Evolutionary conservation across 2,797 vertebrate genomes (phyloP), one percentile per base, ranked within the genome.

Genomic region (Poliocrania exsul): DNA sequence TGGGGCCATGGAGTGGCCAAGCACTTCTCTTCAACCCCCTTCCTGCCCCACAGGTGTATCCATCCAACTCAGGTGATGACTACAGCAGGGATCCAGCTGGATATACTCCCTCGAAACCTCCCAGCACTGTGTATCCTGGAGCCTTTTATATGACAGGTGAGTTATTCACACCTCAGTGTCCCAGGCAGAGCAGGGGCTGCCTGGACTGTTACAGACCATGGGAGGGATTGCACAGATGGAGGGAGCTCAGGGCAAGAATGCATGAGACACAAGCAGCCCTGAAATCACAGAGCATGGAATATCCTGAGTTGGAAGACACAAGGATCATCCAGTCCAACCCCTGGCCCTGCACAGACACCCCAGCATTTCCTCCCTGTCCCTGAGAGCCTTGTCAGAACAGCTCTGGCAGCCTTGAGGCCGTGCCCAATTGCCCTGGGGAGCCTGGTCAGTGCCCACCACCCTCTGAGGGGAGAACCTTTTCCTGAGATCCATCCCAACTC

Each of bases 111-210:
- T 97, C 98, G 1, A 99, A 99, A 97, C 97, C 99, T 72, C 93
- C 98, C 42, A 97, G 98, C 94, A 98, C 98, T 12, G 97, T 99
- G 84, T 99, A 99, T 96, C 99, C 99, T 1, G 98, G 98, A 83
- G 98, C 99, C 79, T 99, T 99, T 97, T 99, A 99, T 94, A 98
- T 99, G 99, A 98, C 99, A 98, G 99, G 99, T 99, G 93, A 69
- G 92, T 74, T 31, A 13, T 3, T 17, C 11, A 25, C 21, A 37
- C 31, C 14, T 28, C 1, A 2, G 19, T 0, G 4, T 19, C 47
- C 51, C 1, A 1, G 33, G 11, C 29, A 37, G 53, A 46, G 71
- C 79, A 40, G 58, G 60, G 46, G 23, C 44, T 90, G 35, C 61
- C 46, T 20, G 13, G 35, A 29, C 29, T 0, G 0, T n/a, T 40